Base-by-base conservation (phyloP, 2,797 vertebrate genomes). In the Semaprochilodus insignis region DNA sequence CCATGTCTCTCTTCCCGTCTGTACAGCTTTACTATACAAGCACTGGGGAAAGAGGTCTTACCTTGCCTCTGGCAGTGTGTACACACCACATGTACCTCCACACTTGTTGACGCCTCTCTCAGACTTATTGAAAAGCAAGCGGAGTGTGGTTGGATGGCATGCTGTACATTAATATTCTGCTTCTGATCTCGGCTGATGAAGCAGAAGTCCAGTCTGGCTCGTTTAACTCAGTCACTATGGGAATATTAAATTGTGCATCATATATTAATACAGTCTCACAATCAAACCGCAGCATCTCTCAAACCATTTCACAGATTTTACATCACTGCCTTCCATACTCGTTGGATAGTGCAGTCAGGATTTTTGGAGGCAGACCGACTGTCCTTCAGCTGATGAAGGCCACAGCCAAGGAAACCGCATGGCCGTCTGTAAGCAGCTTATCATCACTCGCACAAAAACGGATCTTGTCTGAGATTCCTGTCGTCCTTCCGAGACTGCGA, bases 361-460 rank as follows among this genome's bases (percentile, higher is more conserved):
- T 48, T 31, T 81, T 59, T 67, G 48, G 78, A 71, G 44, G 65
- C 72, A 19, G 31, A 3, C 27, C 8, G 27, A 34, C 63, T 66
- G 63, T 66, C 67, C 71, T 85, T 66, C 34, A 72, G 6, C 70
- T 73, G 70, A 55, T 23, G 54, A 78, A 71, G 63, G 70, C 62
- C 75, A 48, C 63, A 80, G 74, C 74, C 62, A 70, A 77, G 71
- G 65, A 66, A 79, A 82, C 79, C 48, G 67, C 48, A 57, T 74
- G 80, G n/a, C 60, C 15, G 34, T 82, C 54, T 80, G 14, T 52
- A 87, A 83, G 80, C 73, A 51, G 80, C 77, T 83, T 81, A 81
- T 52, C 40, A 36, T 10, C n/a, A 52, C 77, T 71, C 17, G 54
- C 19, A 48, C 44, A 69, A 36, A 72, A 84, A 57, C 40, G n/a